phyloP scores from a whole-genome alignment of 2,888 invertebrate genomes.

The Lepidochrysops patricia region DNA sequence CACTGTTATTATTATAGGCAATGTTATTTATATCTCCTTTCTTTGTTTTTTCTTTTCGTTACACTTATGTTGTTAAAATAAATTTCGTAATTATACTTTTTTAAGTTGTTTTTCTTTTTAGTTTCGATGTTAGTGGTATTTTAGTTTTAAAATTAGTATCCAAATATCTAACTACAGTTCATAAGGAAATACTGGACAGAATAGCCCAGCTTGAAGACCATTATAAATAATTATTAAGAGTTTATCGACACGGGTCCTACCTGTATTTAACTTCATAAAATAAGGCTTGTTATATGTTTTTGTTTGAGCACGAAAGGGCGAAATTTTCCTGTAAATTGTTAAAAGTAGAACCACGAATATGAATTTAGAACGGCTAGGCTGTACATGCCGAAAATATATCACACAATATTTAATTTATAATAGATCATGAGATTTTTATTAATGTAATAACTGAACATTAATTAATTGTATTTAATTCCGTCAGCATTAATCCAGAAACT shows the following conservation, averaged over 20 bases:
- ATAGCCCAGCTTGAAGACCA: not conserved
- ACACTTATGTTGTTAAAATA: conserved; percentile 61
- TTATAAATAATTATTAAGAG: not conserved
- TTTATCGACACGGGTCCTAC: not conserved
- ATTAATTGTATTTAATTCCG: not conserved
- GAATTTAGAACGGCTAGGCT: not conserved
- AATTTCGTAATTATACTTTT: conserved; percentile 57
- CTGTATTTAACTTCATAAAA: not conserved
- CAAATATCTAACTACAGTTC: conserved; percentile 13
- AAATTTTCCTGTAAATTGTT: conserved; percentile 7
- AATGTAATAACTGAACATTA: not conserved
- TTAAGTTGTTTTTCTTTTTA: conserved; percentile 24
- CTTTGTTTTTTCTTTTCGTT: conserved; percentile 48
- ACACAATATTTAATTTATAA: not conserved
- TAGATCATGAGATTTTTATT: not conserved
- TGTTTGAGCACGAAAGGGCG: conserved; percentile 9
- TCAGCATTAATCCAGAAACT: not conserved
- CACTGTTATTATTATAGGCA: conserved; percentile 52
- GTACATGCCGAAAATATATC: not conserved
- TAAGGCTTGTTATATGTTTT: conserved; percentile 9
- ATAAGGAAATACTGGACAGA: conserved; percentile 9
- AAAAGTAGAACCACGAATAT: not conserved
- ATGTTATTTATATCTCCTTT: conserved; percentile 36
- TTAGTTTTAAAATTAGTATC: conserved; percentile 2
- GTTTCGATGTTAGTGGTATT: conserved; percentile 11